A percentile compares a stretch with the other conserved stretches of the same genome.
phyloP scores from a whole-genome alignment of 2,113 vertebrate species.

The Grammomys surdaster region DNA sequence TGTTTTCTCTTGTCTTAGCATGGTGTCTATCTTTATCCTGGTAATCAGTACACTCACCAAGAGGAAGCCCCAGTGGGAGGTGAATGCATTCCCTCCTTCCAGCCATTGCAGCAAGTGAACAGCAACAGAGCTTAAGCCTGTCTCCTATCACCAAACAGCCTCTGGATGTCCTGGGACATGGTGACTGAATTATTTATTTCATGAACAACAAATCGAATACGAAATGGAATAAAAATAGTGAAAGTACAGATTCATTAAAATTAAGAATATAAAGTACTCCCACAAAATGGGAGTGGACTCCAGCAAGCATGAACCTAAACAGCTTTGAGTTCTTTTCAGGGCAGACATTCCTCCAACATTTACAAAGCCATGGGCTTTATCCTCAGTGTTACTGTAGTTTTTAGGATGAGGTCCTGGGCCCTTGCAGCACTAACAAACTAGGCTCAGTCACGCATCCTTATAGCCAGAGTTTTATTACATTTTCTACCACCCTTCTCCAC shows the following conservation, averaged over 20 bases:
- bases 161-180: not conserved
- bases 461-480: too few species aligned
- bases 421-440: not conserved
- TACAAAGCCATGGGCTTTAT: not conserved
- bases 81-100: not conserved
- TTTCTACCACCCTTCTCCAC: too few species aligned
- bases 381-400: too few species aligned
- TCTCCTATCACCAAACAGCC: not conserved
- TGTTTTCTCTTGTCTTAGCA: not conserved
- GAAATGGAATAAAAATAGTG: too few species aligned
- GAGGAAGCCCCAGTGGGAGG: not conserved
- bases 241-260: not conserved
- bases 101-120: not conserved
- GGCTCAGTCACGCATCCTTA: not conserved
- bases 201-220: not conserved
- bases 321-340: not conserved
- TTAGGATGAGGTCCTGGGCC: not conserved
- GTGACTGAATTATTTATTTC: not conserved
- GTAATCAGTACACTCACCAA: not conserved
- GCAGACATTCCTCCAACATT: not conserved
- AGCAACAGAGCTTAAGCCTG: not conserved
- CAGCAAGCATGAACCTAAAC: not conserved
- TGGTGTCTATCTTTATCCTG: not conserved
- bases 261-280: not conserved
- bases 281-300: not conserved